phyloP scores from a whole-genome alignment of 2,888 invertebrate species.

The Drosophila subsilvestris region DNA sequence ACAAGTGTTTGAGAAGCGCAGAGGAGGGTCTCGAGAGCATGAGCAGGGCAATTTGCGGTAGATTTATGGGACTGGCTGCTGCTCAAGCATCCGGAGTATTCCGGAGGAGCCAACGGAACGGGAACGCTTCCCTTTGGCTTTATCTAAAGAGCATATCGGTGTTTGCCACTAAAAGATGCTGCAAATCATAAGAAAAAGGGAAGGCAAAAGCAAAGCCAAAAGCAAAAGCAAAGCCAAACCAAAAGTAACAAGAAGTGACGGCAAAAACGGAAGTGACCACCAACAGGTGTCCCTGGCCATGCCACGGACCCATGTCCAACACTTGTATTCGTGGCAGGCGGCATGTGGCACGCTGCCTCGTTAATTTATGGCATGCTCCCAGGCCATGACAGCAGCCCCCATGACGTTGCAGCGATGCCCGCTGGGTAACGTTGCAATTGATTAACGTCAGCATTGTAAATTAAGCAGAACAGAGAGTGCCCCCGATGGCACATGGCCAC shows the following conservation, averaged over 20 bases:
- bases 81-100: constrained; percentile 23
- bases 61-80: constrained; percentile 62
- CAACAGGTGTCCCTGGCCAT: constrained; percentile 62
- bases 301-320: background rate
- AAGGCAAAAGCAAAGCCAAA: background rate
- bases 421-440: constrained; percentile 61
- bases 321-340: constrained; percentile 12
- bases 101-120: background rate
- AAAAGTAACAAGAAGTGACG: constrained; percentile 46
- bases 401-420: constrained; percentile 21
- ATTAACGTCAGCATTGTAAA: constrained; percentile 65
- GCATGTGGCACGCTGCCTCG: constrained; percentile 21
- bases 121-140: constrained; percentile 9
- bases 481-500: constrained; percentile 3
- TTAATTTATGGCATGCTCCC: constrained; percentile 60
- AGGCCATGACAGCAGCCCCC: constrained; percentile 15
- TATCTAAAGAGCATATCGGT: constrained; percentile 75
- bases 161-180: constrained; percentile 47
- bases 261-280: constrained; percentile 49
- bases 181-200: constrained; percentile 60
- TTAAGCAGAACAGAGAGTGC: constrained; percentile 37
- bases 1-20: constrained; percentile 28
- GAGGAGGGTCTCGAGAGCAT: background rate
- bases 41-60: constrained; percentile 46
- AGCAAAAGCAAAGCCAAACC: background rate